Conservation (phyloP, 2,113 vertebrate genomes). For the Pagrus major region DNA sequence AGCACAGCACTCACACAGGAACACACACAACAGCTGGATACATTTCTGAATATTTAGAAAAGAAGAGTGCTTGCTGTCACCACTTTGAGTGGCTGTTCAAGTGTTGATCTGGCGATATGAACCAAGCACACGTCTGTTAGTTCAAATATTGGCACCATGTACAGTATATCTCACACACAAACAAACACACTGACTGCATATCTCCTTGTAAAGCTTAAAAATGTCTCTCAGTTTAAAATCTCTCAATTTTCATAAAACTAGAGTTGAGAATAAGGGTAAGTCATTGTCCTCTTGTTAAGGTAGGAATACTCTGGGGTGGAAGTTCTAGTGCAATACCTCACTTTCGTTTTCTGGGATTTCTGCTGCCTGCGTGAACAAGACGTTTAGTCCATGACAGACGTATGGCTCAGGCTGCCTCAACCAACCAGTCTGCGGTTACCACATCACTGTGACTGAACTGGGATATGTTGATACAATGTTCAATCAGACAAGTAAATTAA, state of each 20-base stretch:
- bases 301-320: slow-evolving; percentile 62
- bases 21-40: slow-evolving; percentile 68
- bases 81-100: slow-evolving; percentile 53
- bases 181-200: slow-evolving; percentile 72
- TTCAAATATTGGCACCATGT: slow-evolving; percentile 64
- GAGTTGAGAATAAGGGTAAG: slow-evolving; percentile 59
- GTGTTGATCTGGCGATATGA: slow-evolving; percentile 52
- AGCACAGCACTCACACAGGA: slow-evolving; percentile 52
- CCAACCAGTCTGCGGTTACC: not conserved
- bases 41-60: slow-evolving; percentile 56
- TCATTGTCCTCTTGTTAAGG: slow-evolving; percentile 42
- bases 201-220: slow-evolving; percentile 75
- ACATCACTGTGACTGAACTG: not conserved
- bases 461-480: not conserved
- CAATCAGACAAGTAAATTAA: not conserved
- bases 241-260: slow-evolving; percentile 74
- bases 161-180: slow-evolving; percentile 59
- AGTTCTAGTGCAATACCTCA: slow-evolving; percentile 44
- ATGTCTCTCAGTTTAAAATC: slow-evolving; percentile 69
- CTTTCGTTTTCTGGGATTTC: not conserved
- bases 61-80: slow-evolving; percentile 47
- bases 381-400: not conserved
- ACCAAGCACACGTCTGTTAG: slow-evolving; percentile 46
- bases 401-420: slow-evolving; percentile 31
- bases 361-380: not conserved